Evolutionary conservation across 2,113 vertebrate species (phyloP).

Genomic region (Donacobius atricapilla): DNA sequence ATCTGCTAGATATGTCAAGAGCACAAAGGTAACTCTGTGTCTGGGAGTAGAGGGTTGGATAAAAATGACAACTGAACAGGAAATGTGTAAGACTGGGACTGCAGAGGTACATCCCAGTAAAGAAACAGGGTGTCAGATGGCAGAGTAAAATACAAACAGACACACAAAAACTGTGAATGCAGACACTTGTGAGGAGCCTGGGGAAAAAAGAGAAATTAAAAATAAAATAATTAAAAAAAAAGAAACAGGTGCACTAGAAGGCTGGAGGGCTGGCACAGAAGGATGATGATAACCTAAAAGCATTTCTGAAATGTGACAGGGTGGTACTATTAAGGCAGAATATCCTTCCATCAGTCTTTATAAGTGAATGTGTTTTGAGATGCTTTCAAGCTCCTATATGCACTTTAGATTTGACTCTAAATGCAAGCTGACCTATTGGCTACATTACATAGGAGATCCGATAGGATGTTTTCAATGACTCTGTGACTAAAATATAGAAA

Average conservation of each 20-base stretch:
- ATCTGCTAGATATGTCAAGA: constrained; percentile 57
- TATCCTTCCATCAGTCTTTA: neutral
- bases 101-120: neutral
- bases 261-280: neutral
- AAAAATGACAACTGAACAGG: constrained; percentile 63
- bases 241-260: constrained; percentile 13
- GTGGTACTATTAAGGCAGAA: neutral
- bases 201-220: rapidly evolving
- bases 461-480: neutral
- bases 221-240: neutral
- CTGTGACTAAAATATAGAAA: neutral
- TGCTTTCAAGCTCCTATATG: neutral
- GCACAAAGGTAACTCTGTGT: constrained; percentile 60
- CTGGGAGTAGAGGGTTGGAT: neutral
- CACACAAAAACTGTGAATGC: constrained; percentile 1
- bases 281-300: neutral
- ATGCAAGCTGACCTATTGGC: neutral
- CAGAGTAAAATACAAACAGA: neutral
- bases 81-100: constrained; percentile 13
- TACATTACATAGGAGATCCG: neutral
- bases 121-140: constrained; percentile 24
- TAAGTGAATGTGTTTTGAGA: neutral
- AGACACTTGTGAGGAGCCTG: neutral
- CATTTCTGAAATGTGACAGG: neutral
- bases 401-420: neutral